Evolutionary conservation across 2,888 invertebrate genomes (phyloP), one percentile per base, ranked within the genome.

Genomic region (Diadromus collaris): DNA sequence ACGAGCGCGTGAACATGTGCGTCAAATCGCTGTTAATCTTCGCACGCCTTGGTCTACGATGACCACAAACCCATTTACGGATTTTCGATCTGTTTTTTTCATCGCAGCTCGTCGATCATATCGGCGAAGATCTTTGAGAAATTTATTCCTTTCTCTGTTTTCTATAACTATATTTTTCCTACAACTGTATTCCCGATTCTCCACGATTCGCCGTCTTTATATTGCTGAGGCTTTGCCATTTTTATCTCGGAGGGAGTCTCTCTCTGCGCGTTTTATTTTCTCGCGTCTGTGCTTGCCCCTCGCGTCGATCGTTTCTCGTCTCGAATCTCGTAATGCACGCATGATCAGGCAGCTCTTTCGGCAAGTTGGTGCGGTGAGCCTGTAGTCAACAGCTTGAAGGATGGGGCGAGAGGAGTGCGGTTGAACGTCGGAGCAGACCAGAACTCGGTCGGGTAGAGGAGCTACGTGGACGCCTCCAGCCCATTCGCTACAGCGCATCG

Each of bases 291-390:
- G 34, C 13, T 54, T 54, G 54, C 24, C 51, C 56, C 75, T 73
- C 77, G 67, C 67, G n/a, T 73, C 81, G 74, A 70, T 81, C 78
- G 77, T 82, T 85, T 85, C 85, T 85, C 81, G 82, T 82, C 79
- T 84, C 79, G 86, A 86, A 89, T 88, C 88, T 89, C 87, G 88
- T 87, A 87, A 86, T 87, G 86, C 85, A 88, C 88, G 88, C 88
- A 89, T 88, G 89, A 89, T 89, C 88, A 88, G 85, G 84, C 86
- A 88, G 87, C 85, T 87, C 86, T 86, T 85, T 86, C 85, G 86
- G 85, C 84, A 84, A 88, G 87, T 86, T 86, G 85, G 86, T 79
- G 78, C 80, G 77, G 84, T 84, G 85, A 81, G 82, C 71, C 83
- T 60, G 64, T 65, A 74, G 80, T 67, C 65, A 74, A 77, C 64